These are phyloP conservation scores for Steinernema khuongi DNA, from an alignment of 1,140 invertebrate genomes.

Conservation along the genomic window DNA sequence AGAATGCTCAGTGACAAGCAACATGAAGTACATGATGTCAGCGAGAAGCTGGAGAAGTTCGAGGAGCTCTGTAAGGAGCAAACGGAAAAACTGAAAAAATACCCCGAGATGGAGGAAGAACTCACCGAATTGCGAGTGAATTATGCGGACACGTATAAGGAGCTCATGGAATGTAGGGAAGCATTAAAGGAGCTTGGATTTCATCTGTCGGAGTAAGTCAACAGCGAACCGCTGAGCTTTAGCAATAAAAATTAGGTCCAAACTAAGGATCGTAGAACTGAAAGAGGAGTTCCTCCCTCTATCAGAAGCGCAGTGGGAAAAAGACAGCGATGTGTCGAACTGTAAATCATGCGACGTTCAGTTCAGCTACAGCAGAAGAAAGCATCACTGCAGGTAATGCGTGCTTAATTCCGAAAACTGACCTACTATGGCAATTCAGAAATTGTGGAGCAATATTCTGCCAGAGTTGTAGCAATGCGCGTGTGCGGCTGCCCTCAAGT, in stretches of 20 bases:
- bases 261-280: constrained; percentile 39
- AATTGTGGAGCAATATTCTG: constrained; percentile 46
- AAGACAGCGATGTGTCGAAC: constrained; percentile 36
- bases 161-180: constrained; percentile 32
- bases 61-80: constrained; percentile 14
- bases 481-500: constrained; percentile 46
- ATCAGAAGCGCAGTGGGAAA: constrained; percentile 39
- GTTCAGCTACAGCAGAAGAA: constrained; percentile 38
- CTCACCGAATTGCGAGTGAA: constrained; percentile 28
- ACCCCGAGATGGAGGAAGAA: constrained; percentile 28
- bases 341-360: constrained; percentile 31
- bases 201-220: constrained; percentile 41
- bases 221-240: not conserved
- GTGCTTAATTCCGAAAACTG: not conserved
- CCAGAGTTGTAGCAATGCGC: constrained; percentile 30
- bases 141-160: constrained; percentile 22
- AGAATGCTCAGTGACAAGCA: constrained; percentile 39
- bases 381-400: constrained; percentile 46
- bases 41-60: constrained; percentile 28
- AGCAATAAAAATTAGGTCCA: constrained; percentile 43
- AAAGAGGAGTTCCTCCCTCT: constrained; percentile 45
- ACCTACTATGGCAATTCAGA: constrained; percentile 27
- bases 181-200: constrained; percentile 43
- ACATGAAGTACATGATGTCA: constrained; percentile 34
- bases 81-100: constrained; percentile 21